Evolutionary conservation across 2,797 vertebrate genomes (phyloP), one percentile per base, ranked within the genome.

Genomic region (Ceryle rudis): DNA sequence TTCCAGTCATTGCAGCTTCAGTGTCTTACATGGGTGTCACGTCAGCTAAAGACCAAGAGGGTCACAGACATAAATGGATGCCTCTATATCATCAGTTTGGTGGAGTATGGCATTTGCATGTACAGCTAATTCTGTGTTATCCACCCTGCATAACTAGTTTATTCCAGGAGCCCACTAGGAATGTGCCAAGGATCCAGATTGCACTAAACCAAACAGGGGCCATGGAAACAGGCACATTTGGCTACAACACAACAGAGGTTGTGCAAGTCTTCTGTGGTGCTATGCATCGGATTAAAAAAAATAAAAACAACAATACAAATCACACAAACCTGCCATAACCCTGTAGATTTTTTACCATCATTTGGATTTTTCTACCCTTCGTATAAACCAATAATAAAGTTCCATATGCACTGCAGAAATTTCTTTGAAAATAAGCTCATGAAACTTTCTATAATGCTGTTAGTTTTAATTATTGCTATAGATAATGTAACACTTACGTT

Each of bases 141-240:
- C 29, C 66, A 73, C 77, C 41, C 42, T 37, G 57, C 52, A 66
- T 44, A 51, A 51, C 31, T 3, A 22, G 14, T 35, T 74, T 91
- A 46, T 82, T 94, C 55, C 33, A 65, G 42, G 39, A 89, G 41
- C 67, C 90, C 35, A 2, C 22, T 41, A 58, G 52, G 55, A 65
- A 75, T 5, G 37, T 60, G 77, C 93, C 66, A 90, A 75, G 47
- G 47, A 72, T 86, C 80, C 85, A 88, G 66, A n/a, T 1, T 54
- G 67, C 44, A 55, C 31, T 71, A 81, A 51, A 89, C 41, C 78
- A 72, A 41, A 57, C 31, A 67, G 47, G 47, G 81, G 39, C 69
- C 60, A 62, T 85, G 73, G 81, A 88, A 95, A 86, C 51, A 52
- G 29, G 58, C 55, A 47, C 10, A 20, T 81, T 75, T 96, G 88